A percentile compares a stretch with the other conserved stretches of the same genome.
These are phyloP conservation scores for Apodemia duryi DNA, from an alignment of 2,888 invertebrate species.

Conservation along the genomic window DNA sequence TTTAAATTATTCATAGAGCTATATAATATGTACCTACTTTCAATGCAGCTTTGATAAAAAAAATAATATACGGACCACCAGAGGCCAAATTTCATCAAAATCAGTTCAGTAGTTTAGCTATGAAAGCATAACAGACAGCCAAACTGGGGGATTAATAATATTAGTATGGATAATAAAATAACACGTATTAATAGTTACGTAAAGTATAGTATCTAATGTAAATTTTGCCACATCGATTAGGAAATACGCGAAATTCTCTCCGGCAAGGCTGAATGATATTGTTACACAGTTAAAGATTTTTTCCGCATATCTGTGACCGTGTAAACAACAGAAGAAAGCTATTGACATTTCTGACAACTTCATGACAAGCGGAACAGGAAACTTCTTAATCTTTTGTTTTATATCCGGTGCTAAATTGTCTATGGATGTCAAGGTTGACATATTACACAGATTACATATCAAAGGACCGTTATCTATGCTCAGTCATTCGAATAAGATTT, in stretches of 20 bases:
- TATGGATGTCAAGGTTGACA: conserved; percentile 50
- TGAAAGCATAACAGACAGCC: too few relatives aligned
- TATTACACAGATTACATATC: conserved; percentile 17
- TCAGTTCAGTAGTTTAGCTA: too few relatives aligned
- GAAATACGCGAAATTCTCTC: conserved; percentile 7
- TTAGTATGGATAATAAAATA: too few relatives aligned
- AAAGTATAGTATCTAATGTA: neutral
- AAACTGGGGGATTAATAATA: too few relatives aligned
- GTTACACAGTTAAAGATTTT: neutral
- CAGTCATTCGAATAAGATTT: conserved; percentile 32
- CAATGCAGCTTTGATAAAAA: too few relatives aligned
- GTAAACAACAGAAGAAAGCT: conserved; percentile 51
- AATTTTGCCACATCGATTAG: neutral
- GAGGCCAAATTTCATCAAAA: too few relatives aligned
- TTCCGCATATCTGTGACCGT: conserved; percentile 19
- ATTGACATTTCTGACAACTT: conserved; percentile 50
- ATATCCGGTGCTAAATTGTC: conserved; percentile 45
- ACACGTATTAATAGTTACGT: too few relatives aligned
- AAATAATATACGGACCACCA: too few relatives aligned
- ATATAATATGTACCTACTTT: too few relatives aligned
- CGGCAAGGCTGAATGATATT: conserved; percentile 18
- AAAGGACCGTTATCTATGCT: conserved; percentile 26
- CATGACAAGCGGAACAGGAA: conserved; percentile 59
- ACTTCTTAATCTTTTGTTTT: conserved; percentile 42
- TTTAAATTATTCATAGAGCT: too few relatives aligned